A percentile compares a stretch with the other conserved stretches of the same genome.
Conservation (phyloP, 1,140 invertebrate genomes). For the Hyles vespertilio region DNA sequence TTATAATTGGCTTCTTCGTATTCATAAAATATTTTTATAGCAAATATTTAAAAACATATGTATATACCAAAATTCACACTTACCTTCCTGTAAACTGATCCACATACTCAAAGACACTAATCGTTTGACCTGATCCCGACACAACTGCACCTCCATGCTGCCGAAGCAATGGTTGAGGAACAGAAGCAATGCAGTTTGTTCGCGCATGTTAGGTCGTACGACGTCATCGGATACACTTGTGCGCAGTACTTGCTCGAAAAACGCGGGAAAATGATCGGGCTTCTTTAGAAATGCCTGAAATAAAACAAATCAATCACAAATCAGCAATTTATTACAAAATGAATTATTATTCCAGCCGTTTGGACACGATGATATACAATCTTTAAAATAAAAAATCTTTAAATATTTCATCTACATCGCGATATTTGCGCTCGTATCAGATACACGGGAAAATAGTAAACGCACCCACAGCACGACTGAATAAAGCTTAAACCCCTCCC, state of each 20-base stretch:
- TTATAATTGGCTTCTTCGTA: too few species aligned
- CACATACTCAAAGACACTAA: constrained; percentile 96
- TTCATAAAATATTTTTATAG: too few species aligned
- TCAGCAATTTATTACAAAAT: too few species aligned
- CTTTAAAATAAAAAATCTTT: too few species aligned
- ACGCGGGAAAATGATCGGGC: constrained; percentile 88
- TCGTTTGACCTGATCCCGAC: constrained; percentile 93
- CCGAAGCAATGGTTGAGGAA: constrained; percentile 98
- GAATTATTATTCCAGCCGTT: too few species aligned
- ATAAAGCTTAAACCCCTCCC: too few species aligned
- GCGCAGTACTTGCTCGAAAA: constrained; percentile 91
- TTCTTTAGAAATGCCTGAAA: constrained; percentile 86
- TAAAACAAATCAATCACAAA: not conserved
- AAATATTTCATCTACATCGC: too few species aligned
- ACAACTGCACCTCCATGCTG: constrained; percentile 96
- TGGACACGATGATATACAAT: too few species aligned
- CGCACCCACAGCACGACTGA: too few species aligned
- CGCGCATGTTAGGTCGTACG: constrained; percentile 78
- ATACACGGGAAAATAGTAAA: too few species aligned
- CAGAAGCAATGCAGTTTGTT: constrained; percentile 91
- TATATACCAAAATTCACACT: constrained; percentile 30
- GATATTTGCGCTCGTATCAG: too few species aligned
- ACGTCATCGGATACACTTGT: constrained; percentile 79
- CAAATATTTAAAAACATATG: too few species aligned
- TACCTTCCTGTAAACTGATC: constrained; percentile 90